Evolutionary conservation across 2,797 vertebrate species (phyloP).

Genomic region (Smutsia temminckii): DNA sequence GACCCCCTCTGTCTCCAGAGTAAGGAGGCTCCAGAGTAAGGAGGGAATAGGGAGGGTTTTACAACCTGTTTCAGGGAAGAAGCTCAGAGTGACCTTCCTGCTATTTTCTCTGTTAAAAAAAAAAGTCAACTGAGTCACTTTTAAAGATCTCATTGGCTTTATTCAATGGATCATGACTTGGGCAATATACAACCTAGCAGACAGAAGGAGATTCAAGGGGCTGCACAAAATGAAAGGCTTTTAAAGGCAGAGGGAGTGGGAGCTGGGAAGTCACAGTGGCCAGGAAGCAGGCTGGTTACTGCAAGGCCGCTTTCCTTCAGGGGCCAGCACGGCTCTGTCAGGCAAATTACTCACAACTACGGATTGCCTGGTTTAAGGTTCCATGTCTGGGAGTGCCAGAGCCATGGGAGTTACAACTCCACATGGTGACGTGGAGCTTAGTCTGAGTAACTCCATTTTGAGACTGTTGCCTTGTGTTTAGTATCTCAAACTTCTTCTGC

Average conservation of each 20-base stretch:
- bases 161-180: not conserved
- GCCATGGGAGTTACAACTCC: not conserved
- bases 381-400: not conserved
- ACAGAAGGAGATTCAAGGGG: not conserved
- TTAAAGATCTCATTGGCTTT: not conserved
- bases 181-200: not conserved
- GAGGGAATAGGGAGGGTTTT: not conserved
- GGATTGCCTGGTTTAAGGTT: not conserved
- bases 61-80: not conserved
- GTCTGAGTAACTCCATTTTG: not conserved
- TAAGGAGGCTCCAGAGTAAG: not conserved
- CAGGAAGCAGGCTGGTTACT: not conserved
- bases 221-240: not conserved
- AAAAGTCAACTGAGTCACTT: not conserved
- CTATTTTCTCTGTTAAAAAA: not conserved
- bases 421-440: not conserved
- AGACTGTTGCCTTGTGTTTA: not conserved
- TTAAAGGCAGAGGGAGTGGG: not conserved
- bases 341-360: not conserved
- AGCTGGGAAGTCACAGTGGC: not conserved
- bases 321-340: fast-evolving
- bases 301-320: not conserved
- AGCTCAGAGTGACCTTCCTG: not conserved
- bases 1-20: not conserved
- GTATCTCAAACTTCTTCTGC: not conserved